A percentile compares a stretch with the other conserved stretches of the same genome.
Evolutionary conservation across 2,113 vertebrate species (phyloP).

Genomic region (Pseudorectes ferrugineus): DNA sequence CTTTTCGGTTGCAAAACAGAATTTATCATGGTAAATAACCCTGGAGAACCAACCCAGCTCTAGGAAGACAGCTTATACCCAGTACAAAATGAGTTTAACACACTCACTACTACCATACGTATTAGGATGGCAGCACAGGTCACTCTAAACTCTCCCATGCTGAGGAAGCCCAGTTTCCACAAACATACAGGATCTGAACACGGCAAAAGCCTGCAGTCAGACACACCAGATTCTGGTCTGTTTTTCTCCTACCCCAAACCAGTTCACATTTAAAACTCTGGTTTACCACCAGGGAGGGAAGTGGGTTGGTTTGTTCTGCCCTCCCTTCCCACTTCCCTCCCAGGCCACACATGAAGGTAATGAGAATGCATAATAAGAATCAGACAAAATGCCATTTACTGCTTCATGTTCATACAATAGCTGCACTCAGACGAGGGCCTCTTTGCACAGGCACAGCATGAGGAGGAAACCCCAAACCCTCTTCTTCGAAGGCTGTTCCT

Average conservation of each 20-base stretch:
- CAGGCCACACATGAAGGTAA: slow-evolving; percentile 44
- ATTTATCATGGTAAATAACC: not conserved
- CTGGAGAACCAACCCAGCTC: not conserved
- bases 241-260: not conserved
- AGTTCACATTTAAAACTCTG: not conserved
- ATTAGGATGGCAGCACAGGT: not conserved
- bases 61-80: not conserved
- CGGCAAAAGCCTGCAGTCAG: not conserved
- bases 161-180: not conserved
- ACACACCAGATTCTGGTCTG: not conserved
- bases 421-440: not conserved
- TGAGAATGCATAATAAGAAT: not conserved
- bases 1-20: not conserved
- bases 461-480: not conserved
- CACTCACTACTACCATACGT: not conserved
- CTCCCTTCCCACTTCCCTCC: not conserved
- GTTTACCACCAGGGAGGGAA: slow-evolving; percentile 13
- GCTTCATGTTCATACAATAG: not conserved
- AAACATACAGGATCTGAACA: not conserved
- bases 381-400: slow-evolving; percentile 1
- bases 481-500: not conserved
- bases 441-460: not conserved
- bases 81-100: not conserved
- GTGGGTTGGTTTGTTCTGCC: not conserved
- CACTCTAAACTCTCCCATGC: not conserved